These are phyloP conservation scores for Romanogobio albipinnatus DNA, from an alignment of 2,113 vertebrate species.

Conservation along the genomic window DNA sequence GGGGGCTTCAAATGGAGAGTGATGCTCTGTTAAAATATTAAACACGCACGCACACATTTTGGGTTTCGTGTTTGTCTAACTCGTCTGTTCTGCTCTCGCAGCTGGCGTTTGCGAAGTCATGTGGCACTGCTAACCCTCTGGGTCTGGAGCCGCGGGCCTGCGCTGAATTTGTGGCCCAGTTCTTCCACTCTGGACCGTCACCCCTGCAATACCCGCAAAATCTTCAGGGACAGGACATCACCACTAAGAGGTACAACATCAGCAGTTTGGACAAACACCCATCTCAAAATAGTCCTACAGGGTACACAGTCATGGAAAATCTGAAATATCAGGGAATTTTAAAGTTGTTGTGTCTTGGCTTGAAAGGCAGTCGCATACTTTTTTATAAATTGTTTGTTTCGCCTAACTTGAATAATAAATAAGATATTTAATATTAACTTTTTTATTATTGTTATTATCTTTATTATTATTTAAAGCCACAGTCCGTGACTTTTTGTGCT, in stretches of 20 bases:
- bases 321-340: background rate
- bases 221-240: slow-evolving; percentile 86
- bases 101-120: slow-evolving; percentile 89
- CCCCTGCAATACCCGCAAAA: slow-evolving; percentile 74
- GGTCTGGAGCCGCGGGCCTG: slow-evolving; percentile 82
- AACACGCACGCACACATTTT: background rate
- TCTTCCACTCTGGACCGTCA: slow-evolving; percentile 81
- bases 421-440: no score
- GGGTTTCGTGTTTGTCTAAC: background rate
- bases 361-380: background rate
- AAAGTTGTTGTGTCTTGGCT: background rate
- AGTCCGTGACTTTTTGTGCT: no score
- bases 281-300: background rate
- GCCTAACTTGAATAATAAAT: no score
- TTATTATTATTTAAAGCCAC: no score
- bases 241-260: slow-evolving; percentile 88
- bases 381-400: background rate
- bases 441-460: no score
- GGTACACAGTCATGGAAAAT: background rate
- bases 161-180: slow-evolving; percentile 81
- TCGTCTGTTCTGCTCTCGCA: slow-evolving; percentile 53
- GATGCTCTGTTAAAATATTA: background rate
- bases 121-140: slow-evolving; percentile 81
- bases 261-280: background rate
- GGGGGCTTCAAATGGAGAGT: background rate